These are phyloP conservation scores for Drosophila sulfurigaster DNA, from an alignment of 1,140 invertebrate species.

Conservation along the genomic window DNA sequence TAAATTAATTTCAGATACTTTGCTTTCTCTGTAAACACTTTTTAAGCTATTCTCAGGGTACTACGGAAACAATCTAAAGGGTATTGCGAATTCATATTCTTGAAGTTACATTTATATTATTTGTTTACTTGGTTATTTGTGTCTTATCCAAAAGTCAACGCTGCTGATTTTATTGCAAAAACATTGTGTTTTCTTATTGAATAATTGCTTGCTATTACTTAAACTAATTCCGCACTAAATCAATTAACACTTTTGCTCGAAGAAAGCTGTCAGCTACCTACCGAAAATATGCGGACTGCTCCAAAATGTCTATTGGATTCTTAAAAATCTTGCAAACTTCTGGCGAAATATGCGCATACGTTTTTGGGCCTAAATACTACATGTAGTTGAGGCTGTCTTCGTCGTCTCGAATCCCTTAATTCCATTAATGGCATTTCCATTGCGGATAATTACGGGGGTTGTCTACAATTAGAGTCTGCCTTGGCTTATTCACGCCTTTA, in stretches of 20 bases:
- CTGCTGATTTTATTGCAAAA: conserved; percentile 39
- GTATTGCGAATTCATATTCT: not conserved
- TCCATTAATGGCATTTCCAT: conserved; percentile 83
- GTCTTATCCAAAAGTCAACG: conserved; percentile 27
- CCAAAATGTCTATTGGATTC: not conserved
- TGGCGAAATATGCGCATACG: not conserved
- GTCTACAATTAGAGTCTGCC: conserved; percentile 80
- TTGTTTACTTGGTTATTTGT: conserved; percentile 14
- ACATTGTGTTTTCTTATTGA: conserved; percentile 35
- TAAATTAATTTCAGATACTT: too few species aligned
- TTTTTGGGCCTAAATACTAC: not conserved
- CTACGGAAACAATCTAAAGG: not conserved
- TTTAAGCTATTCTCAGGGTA: too few species aligned
- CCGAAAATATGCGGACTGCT: not conserved
- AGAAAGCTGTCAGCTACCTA: not conserved
- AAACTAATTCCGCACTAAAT: conserved; percentile 25
- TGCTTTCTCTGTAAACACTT: too few species aligned
- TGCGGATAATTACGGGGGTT: conserved; percentile 82
- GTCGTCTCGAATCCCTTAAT: conserved; percentile 62
- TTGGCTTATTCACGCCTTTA: conserved; percentile 82
- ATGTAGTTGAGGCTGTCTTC: conserved; percentile 1
- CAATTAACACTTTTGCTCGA: not conserved
- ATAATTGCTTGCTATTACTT: conserved; percentile 31
- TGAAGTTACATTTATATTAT: too few species aligned
- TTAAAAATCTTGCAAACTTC: not conserved